Percentiles rank a stretch among this genome's conserved stretches.
Evolutionary conservation across 2,113 vertebrate genomes (phyloP).

Genomic region (Kryptolebias marmoratus): DNA sequence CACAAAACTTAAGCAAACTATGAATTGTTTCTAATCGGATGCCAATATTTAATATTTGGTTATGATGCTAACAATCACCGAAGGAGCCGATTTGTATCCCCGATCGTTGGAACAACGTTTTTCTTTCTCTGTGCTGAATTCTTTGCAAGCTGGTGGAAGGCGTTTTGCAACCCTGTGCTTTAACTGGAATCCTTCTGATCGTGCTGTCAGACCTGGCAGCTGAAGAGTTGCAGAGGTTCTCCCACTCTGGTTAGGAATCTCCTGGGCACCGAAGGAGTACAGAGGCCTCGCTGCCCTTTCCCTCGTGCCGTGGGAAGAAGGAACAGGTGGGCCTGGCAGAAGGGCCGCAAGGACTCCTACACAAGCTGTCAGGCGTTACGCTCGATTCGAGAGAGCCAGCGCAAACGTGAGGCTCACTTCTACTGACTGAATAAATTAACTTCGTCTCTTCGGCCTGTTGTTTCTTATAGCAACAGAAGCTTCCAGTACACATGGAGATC

Average conservation of each 20-base stretch:
- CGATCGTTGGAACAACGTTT: no score
- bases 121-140: no score
- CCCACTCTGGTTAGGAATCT: neutral
- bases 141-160: no score
- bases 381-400: neutral
- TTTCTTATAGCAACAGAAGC: neutral
- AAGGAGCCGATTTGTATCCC: no score
- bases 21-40: no score
- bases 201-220: neutral
- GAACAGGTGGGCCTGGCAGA: slow-evolving; percentile 15
- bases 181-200: neutral
- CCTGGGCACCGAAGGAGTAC: neutral
- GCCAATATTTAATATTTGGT: no score
- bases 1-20: no score
- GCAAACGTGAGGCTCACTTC: neutral
- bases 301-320: slow-evolving; percentile 4
- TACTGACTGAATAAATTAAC: neutral
- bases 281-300: neutral
- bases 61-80: no score
- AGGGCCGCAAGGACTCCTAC: slow-evolving; percentile 15
- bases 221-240: neutral
- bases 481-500: neutral
- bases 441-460: neutral
- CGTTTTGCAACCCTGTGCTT: neutral
- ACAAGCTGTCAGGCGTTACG: slow-evolving; percentile 2